These are phyloP conservation scores for Trichomycterus rosablanca DNA, from an alignment of 2,113 vertebrate genomes.

Conservation along the genomic window DNA sequence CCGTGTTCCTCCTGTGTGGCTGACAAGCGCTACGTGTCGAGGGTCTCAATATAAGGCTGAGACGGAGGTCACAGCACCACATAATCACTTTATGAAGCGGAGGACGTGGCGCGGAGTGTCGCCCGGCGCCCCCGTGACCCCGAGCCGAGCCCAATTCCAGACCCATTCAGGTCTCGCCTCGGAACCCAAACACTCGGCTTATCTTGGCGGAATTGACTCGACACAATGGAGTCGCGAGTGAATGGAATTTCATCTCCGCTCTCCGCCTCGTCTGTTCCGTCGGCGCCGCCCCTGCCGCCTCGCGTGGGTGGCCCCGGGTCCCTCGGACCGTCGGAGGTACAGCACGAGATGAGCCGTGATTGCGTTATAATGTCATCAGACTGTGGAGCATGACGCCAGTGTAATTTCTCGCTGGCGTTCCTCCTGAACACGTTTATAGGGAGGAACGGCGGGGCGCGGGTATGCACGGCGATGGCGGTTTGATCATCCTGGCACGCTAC, in stretches of 20 bases:
- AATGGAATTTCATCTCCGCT: conserved; percentile 37
- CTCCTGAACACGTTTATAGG: conserved; percentile 21
- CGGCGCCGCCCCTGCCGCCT: not conserved
- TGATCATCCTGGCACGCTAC: not conserved
- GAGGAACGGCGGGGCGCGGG: conserved; percentile 3
- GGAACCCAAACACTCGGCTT: conserved; percentile 55
- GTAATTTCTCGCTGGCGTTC: conserved; percentile 22
- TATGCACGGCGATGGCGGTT: conserved; percentile 1
- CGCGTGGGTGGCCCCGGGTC: no score
- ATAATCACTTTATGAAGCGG: conserved; percentile 63
- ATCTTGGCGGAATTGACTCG: conserved; percentile 52
- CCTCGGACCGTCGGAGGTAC: not conserved
- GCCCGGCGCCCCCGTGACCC: conserved; percentile 37
- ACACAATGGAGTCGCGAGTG: conserved; percentile 54
- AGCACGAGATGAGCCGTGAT: conserved; percentile 8
- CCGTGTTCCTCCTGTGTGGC: no score
- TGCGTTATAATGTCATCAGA: conserved; percentile 9
- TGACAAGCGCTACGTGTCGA: not conserved
- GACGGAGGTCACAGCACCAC: conserved; percentile 56
- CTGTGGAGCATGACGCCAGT: not conserved
- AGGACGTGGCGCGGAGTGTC: conserved; percentile 51
- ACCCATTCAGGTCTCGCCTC: conserved; percentile 59
- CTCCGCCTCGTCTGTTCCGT: conserved; percentile 13
- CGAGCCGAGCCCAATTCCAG: conserved; percentile 38
- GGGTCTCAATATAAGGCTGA: conserved; percentile 41